Percentiles rank a stretch among this genome's conserved stretches.
Evolutionary conservation across 2,113 vertebrate species (phyloP).

Genomic region (Psammodynastes pulverulentus): DNA sequence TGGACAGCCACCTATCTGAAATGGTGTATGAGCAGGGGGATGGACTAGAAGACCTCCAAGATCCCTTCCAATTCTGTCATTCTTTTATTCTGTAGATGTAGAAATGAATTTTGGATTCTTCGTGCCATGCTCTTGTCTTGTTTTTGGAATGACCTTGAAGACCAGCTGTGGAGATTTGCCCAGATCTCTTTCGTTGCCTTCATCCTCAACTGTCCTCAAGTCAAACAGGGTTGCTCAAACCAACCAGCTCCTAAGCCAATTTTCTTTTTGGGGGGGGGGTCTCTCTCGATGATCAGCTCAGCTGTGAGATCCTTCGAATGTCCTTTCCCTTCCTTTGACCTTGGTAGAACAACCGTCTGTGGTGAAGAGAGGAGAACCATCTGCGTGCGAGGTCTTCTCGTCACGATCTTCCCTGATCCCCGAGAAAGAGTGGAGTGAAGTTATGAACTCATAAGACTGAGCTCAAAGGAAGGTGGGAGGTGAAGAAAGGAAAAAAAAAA

Average conservation of each 20-base stretch:
- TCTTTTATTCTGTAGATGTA: neutral
- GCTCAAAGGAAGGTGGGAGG: neutral
- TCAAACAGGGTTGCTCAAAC: too few relatives aligned
- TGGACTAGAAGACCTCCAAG: neutral
- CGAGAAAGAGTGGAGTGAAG: neutral
- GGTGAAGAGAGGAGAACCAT: neutral
- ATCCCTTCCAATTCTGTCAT: neutral
- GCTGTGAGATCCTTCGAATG: neutral
- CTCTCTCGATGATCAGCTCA: accelerated
- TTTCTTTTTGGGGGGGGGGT: neutral
- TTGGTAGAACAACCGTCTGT: conserved; percentile 23
- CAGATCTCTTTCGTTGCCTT: accelerated
- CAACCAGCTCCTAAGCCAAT: neutral
- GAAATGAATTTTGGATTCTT: neutral
- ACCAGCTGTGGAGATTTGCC: neutral
- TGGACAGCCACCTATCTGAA: neutral
- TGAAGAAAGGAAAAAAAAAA: too few relatives aligned
- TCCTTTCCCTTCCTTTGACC: conserved; percentile 36
- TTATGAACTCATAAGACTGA: neutral
- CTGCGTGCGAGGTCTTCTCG: neutral
- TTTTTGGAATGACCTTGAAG: conserved; percentile 39
- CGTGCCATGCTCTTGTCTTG: neutral
- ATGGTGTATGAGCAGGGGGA: neutral
- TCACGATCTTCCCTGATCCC: conserved; percentile 9
- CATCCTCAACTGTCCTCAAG: neutral